A percentile compares a stretch with the other conserved stretches of the same genome.
These are phyloP conservation scores for Bemisia tabaci DNA, from an alignment of 1,140 invertebrate species.

Conservation along the genomic window DNA sequence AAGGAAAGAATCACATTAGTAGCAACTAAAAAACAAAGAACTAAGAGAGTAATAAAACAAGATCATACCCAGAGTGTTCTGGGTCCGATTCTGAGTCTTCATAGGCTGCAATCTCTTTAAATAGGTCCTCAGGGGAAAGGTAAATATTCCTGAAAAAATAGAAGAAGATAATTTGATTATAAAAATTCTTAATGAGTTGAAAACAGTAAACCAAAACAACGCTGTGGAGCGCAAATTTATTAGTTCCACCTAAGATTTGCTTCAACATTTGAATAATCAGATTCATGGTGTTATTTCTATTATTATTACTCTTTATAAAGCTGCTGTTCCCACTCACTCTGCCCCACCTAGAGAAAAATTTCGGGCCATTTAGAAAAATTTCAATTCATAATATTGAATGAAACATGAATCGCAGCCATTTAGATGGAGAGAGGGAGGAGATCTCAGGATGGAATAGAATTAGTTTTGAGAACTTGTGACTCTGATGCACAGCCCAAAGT, in stretches of 20 bases:
- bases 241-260: not conserved
- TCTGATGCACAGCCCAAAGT: no score
- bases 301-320: no score
- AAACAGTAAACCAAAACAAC: not conserved
- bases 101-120: not conserved
- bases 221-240: not conserved
- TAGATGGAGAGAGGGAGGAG: no score
- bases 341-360: no score
- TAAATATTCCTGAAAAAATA: not conserved
- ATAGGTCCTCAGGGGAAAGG: not conserved
- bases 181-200: not conserved
- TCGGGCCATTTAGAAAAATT: no score
- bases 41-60: no score
- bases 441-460: no score
- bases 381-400: no score
- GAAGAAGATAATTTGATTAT: not conserved
- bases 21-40: not conserved
- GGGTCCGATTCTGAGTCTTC: not conserved
- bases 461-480: no score
- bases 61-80: not conserved
- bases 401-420: no score
- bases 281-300: no score
- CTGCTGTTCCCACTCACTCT: no score
- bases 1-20: not conserved
- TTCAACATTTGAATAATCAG: not conserved